Conservation (phyloP, 37 sponge, comb jelly and placozoan genomes). For the Ianthella basta region DNA sequence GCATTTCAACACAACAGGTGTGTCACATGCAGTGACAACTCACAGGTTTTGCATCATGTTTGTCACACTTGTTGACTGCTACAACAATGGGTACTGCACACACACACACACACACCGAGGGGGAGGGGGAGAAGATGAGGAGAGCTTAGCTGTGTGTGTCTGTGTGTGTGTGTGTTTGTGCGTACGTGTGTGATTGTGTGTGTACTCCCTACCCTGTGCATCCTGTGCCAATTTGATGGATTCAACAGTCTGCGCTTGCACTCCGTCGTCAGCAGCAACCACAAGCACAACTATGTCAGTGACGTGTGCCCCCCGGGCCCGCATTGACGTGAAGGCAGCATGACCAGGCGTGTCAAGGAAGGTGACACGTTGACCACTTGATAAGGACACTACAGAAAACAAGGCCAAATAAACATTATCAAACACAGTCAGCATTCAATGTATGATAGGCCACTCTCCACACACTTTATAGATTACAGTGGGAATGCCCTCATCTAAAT, state of each 20-base stretch:
- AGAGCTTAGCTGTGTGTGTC: slow-evolving; percentile 35
- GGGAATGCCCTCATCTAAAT: no score
- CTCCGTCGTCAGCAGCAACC: slow-evolving; percentile 93
- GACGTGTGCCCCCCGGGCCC: slow-evolving; percentile 79
- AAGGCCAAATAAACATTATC: no score
- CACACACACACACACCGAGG: no score
- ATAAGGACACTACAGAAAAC: slow-evolving; percentile 10
- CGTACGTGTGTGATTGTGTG: slow-evolving; percentile 51
- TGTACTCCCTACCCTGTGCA: slow-evolving; percentile 54
- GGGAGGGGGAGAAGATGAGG: no score
- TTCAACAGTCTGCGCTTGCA: slow-evolving; percentile 89
- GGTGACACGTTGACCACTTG: slow-evolving; percentile 70
- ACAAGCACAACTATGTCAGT: slow-evolving; percentile 94
- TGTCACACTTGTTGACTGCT: slow-evolving; percentile 96
- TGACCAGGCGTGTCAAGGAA: slow-evolving; percentile 99
- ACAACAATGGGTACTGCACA: slow-evolving; percentile 87
- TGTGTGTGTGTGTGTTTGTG: slow-evolving; percentile 44
- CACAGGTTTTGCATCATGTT: slow-evolving; percentile 5
- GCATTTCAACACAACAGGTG: no score
- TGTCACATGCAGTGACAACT: no score
- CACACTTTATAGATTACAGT: no score
- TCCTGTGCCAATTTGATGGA: slow-evolving; percentile 72
- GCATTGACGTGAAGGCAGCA: slow-evolving; percentile 90
- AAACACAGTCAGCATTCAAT: no score
- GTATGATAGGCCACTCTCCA: no score